Evolutionary conservation across 2,113 vertebrate genomes (phyloP).

Genomic region (Scomber colias): DNA sequence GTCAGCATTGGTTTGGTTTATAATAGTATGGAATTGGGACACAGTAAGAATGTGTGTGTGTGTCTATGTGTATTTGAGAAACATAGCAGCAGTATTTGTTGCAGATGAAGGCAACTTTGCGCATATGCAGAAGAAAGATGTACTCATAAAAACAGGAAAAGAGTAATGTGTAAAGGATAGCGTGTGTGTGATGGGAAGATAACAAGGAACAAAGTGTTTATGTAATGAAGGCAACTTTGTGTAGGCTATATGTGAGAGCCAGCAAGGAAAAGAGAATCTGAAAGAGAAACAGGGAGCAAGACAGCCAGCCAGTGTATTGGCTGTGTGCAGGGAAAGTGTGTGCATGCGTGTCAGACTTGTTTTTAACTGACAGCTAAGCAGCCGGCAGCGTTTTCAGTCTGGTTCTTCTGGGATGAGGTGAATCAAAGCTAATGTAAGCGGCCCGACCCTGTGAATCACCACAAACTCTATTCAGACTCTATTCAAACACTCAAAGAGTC

Average conservation of each 20-base stretch:
- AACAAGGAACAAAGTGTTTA: constrained; percentile 65
- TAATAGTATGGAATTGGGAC: background rate
- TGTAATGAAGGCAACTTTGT: constrained; percentile 60
- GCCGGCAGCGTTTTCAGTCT: constrained; percentile 58
- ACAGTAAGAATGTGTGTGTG: background rate
- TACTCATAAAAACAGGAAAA: constrained; percentile 24
- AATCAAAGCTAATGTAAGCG: constrained; percentile 44
- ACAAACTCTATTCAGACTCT: constrained; percentile 38
- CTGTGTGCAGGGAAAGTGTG: constrained; percentile 30
- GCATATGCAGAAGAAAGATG: constrained; percentile 32
- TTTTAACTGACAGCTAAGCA: constrained; percentile 48
- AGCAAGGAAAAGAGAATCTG: constrained; percentile 19
- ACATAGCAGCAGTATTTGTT: constrained; percentile 9
- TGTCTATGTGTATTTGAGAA: no score
- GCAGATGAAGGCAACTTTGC: background rate
- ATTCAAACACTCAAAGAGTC: constrained; percentile 54
- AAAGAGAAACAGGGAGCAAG: constrained; percentile 17
- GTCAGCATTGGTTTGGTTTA: background rate
- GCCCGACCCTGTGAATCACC: constrained; percentile 68
- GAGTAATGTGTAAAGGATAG: constrained; percentile 17
- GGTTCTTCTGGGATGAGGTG: constrained; percentile 44
- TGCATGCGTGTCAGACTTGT: constrained; percentile 56
- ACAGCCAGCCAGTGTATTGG: constrained; percentile 38
- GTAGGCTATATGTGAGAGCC: constrained; percentile 1
- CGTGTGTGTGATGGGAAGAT: constrained; percentile 1